Evolutionary conservation across 2,113 vertebrate species (phyloP).

Genomic region (Chaenogobius annularis): DNA sequence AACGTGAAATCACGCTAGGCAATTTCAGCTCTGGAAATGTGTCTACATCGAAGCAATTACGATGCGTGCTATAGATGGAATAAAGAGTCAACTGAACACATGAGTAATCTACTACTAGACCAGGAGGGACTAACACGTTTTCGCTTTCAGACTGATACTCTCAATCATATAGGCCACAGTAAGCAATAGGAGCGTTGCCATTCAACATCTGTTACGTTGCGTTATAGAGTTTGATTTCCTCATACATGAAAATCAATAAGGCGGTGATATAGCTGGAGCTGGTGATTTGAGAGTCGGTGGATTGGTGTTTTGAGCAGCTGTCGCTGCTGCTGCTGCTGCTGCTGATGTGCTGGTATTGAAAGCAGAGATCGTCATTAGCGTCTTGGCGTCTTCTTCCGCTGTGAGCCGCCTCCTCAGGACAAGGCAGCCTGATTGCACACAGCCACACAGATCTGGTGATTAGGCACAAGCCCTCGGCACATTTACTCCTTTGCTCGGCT

Average conservation of each 20-base stretch:
- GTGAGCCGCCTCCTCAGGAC: constrained; percentile 34
- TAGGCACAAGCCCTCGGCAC: constrained; percentile 23
- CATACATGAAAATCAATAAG: constrained; percentile 8
- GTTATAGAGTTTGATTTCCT: neutral
- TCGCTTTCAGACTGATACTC: neutral
- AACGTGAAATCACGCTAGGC: too few relatives aligned
- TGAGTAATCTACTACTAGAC: neutral
- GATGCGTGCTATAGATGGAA: neutral
- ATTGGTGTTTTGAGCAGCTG: constrained; percentile 2
- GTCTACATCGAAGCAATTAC: too few relatives aligned
- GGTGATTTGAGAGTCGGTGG: neutral
- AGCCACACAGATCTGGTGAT: constrained; percentile 46
- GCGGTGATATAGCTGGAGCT: neutral
- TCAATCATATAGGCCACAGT: neutral
- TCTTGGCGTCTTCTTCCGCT: constrained; percentile 57
- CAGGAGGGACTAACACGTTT: neutral
- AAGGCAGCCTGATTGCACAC: constrained; percentile 54
- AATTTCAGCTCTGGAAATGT: too few relatives aligned
- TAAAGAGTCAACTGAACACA: neutral
- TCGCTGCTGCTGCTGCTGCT: neutral
- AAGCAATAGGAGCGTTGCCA: neutral
- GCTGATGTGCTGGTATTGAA: neutral
- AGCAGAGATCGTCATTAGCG: constrained; percentile 42
- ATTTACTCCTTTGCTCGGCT: constrained; percentile 8
- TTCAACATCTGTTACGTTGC: neutral